Evolutionary conservation across 1,140 invertebrate species (phyloP).

Genomic region (Pteromalus puparum): DNA sequence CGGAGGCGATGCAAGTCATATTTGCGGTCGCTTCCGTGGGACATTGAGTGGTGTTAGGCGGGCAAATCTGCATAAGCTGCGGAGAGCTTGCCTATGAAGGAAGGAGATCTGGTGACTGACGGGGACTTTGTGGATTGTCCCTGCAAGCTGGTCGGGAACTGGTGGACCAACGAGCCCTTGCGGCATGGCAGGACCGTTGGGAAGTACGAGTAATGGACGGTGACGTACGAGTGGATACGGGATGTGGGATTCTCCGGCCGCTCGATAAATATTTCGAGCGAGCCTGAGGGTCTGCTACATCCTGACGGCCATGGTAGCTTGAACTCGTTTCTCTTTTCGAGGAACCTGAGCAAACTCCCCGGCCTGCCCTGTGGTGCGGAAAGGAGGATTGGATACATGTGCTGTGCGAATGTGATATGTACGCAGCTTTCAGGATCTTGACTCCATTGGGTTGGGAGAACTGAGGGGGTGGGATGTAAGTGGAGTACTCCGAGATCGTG

Average conservation of each 20-base stretch:
- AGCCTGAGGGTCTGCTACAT: not conserved
- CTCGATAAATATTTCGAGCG: not conserved
- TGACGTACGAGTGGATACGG: slow-evolving; percentile 2
- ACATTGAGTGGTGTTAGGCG: slow-evolving; percentile 41
- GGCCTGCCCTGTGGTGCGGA: too few relatives aligned
- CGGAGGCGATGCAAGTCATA: slow-evolving; percentile 53
- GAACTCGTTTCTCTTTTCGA: slow-evolving; percentile 13
- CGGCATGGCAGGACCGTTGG: slow-evolving; percentile 29
- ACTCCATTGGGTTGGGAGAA: too few relatives aligned
- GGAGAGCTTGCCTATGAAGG: slow-evolving; percentile 23
- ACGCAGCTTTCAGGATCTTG: too few relatives aligned
- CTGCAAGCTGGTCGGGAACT: too few relatives aligned
- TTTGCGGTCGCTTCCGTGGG: slow-evolving; percentile 12
- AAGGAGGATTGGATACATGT: too few relatives aligned
- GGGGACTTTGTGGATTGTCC: not conserved
- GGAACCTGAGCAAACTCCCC: not conserved
- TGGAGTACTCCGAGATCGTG: too few relatives aligned
- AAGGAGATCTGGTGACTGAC: not conserved
- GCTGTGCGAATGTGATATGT: too few relatives aligned
- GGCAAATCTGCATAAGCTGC: slow-evolving; percentile 28
- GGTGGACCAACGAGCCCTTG: not conserved
- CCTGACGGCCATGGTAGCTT: slow-evolving; percentile 21
- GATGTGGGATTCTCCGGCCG: not conserved
- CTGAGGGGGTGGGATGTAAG: too few relatives aligned
- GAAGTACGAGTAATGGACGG: not conserved